Percentiles rank a stretch among this genome's conserved stretches.
phyloP scores from a whole-genome alignment of 92 coral and sea anemone species.

The Diadumene lineata region DNA sequence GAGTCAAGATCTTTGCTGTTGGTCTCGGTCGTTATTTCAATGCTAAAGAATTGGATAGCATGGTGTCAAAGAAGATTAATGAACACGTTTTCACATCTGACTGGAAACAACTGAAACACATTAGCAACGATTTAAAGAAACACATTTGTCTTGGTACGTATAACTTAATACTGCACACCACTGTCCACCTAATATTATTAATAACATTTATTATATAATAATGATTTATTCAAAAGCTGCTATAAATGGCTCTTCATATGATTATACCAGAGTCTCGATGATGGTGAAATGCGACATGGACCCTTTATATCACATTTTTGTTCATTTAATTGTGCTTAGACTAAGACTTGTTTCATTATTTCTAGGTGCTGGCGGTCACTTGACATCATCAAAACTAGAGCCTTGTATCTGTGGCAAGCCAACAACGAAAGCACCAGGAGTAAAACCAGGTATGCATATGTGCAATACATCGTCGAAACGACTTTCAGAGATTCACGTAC shows the following conservation, averaged over 20 bases:
- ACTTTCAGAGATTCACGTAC: background rate
- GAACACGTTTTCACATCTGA: conserved; percentile 81
- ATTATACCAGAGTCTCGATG: too few species aligned
- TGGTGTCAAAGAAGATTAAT: conserved; percentile 61
- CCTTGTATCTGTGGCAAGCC: conserved; percentile 66
- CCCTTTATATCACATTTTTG: too few species aligned
- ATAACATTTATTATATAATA: too few species aligned
- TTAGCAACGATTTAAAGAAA: conserved; percentile 61
- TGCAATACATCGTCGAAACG: background rate
- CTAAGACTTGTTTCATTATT: background rate
- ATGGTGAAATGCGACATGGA: too few species aligned
- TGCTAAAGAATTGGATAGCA: conserved; percentile 58
- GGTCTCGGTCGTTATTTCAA: conserved; percentile 81
- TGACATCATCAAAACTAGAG: conserved; percentile 49
- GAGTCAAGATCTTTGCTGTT: conserved; percentile 56
- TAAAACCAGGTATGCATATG: conserved; percentile 22
- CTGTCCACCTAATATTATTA: too few species aligned
- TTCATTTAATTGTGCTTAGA: too few species aligned
- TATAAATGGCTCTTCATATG: too few species aligned
- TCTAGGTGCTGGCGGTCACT: conserved; percentile 63
- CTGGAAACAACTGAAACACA: conserved; percentile 76
- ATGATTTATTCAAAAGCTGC: too few species aligned
- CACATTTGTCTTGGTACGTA: conserved; percentile 72
- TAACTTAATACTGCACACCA: too few species aligned
- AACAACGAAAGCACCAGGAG: conserved; percentile 28